phyloP scores from a whole-genome alignment of 2,888 invertebrate genomes.

The Venusia cambrica region DNA sequence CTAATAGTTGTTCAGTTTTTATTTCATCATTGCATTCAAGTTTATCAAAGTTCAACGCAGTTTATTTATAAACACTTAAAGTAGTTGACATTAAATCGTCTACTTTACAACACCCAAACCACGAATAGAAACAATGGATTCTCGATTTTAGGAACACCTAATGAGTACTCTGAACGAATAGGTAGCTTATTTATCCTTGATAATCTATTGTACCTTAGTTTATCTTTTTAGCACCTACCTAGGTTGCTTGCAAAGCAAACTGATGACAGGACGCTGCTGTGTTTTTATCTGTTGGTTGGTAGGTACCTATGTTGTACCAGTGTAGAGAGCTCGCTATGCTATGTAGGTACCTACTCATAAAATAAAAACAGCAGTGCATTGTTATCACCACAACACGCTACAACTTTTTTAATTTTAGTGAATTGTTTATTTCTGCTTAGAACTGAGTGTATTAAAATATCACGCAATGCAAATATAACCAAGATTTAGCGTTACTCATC shows the following conservation, averaged over 20 bases:
- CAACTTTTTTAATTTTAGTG: constrained; percentile 30
- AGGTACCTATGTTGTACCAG: constrained; percentile 11
- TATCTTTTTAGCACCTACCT: too few relatives aligned
- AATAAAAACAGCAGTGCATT: constrained; percentile 37
- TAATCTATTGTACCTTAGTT: too few relatives aligned
- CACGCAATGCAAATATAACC: constrained; percentile 3
- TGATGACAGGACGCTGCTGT: too few relatives aligned
- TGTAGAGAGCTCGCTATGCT: constrained; percentile 19
- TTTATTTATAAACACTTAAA: constrained; percentile 13
- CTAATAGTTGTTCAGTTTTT: too few relatives aligned
- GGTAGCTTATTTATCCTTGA: too few relatives aligned
- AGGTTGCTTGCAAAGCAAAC: too few relatives aligned
- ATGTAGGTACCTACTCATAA: too few relatives aligned
- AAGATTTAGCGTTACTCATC: constrained; percentile 6
- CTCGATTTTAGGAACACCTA: too few relatives aligned
- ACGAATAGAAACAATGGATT: too few relatives aligned
- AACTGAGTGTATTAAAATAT: constrained; percentile 4
- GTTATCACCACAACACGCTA: constrained; percentile 40
- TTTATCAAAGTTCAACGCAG: constrained; percentile 19
- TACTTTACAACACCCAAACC: background rate
- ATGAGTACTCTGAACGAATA: too few relatives aligned
- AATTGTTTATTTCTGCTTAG: constrained; percentile 9
- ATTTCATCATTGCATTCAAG: constrained; percentile 2
- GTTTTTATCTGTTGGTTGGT: constrained; percentile 23
- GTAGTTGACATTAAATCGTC: constrained; percentile 1